Evolutionary conservation across 2,113 vertebrate species (phyloP).

Genomic region (Willisornis vidua): DNA sequence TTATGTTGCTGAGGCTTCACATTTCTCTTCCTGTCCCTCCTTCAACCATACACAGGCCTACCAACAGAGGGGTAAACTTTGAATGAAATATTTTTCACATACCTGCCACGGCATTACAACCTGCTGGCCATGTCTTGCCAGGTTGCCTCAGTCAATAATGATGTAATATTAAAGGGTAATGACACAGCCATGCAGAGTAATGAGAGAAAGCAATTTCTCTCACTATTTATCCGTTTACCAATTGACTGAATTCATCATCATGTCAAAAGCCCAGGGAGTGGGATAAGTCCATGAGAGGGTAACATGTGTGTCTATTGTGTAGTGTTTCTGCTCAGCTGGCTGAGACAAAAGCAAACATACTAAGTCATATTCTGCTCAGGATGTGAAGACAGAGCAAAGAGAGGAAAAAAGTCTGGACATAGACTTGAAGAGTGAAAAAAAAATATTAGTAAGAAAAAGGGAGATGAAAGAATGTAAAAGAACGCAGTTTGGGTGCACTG

Average conservation of each 20-base stretch:
- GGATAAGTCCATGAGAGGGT: not conserved
- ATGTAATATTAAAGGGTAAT: constrained; percentile 71
- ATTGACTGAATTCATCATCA: constrained; percentile 54
- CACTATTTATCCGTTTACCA: constrained; percentile 66
- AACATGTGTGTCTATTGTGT: not conserved
- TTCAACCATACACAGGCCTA: not conserved
- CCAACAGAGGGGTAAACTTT: constrained; percentile 23
- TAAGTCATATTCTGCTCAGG: not conserved
- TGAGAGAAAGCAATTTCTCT: constrained; percentile 71
- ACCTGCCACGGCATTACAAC: constrained; percentile 18
- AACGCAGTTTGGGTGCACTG: not conserved
- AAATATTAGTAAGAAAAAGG: not conserved
- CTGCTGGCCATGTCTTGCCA: constrained; percentile 50
- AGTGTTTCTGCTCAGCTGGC: not conserved
- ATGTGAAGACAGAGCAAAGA: not conserved
- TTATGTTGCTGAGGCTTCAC: not conserved
- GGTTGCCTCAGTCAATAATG: constrained; percentile 63
- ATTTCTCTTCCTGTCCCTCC: not conserved
- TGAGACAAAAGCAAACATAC: constrained; percentile 9
- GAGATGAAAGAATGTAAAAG: not conserved
- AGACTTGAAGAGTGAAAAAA: not conserved
- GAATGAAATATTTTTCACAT: constrained; percentile 41
- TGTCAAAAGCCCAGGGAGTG: constrained; percentile 27
- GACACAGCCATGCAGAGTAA: constrained; percentile 62
- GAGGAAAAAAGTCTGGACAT: not conserved